Evolutionary conservation across 2,797 vertebrate species (phyloP).

Genomic region (Rousettus madagascariensis): DNA sequence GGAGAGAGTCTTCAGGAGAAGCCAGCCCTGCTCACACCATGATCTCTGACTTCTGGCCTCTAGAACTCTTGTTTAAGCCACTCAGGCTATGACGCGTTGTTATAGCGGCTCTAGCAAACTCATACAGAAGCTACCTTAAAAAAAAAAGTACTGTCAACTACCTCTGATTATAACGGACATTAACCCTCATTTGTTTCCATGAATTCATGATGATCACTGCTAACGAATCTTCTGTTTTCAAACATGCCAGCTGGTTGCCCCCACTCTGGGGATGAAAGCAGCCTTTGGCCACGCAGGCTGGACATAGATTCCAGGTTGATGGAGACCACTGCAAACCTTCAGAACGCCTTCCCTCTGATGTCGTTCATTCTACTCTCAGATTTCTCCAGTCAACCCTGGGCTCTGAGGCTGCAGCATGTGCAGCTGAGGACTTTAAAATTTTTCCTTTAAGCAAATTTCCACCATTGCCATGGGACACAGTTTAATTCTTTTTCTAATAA

Average conservation of each 20-base stretch:
- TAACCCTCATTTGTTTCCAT: neutral
- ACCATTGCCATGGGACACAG: too few species aligned
- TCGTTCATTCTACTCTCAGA: too few species aligned
- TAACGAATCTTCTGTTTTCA: neutral
- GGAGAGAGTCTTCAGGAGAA: neutral
- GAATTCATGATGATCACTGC: neutral
- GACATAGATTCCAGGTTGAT: neutral
- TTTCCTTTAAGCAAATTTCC: neutral
- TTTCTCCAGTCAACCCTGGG: too few species aligned
- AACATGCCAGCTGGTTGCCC: accelerated
- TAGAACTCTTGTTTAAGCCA: neutral
- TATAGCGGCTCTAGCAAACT: neutral
- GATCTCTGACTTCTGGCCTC: neutral
- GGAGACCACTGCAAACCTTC: neutral
- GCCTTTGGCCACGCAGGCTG: neutral
- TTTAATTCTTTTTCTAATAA: neutral
- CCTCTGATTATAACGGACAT: neutral
- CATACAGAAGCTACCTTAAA: neutral
- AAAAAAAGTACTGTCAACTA: neutral
- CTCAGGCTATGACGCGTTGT: neutral
- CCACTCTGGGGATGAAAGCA: neutral
- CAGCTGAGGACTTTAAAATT: too few species aligned
- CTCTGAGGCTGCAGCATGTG: accelerated
- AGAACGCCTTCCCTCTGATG: neutral
- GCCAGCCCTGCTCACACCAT: neutral